Base-by-base conservation (phyloP, 2,888 invertebrate genomes). In the Vesta saturnalis region DNA sequence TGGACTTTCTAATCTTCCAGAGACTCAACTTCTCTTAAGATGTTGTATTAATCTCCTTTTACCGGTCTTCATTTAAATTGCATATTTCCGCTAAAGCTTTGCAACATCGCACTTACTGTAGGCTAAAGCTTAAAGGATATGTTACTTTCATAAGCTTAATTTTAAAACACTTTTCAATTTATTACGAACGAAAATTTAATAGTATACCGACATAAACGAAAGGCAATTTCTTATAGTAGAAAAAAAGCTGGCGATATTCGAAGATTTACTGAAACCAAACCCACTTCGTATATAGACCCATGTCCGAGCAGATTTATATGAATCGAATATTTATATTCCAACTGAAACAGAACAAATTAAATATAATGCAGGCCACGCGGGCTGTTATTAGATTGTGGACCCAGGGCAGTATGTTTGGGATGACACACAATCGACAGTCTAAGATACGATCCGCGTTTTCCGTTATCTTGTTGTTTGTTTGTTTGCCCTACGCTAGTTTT, bases 281-380 rank as follows among this genome's bases (percentile, higher is more conserved):
- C 62, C 60, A 43, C 70, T 69, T 70, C 67, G 66, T 55, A 39
- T 39, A 39, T 39, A 63, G 64, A 61, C 67, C 67, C 70, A 65
- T 69, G 71, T 70, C 76, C 75, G 72, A 72, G 72, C 74, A 78
- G 80, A 81, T 81, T 80, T 80, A 80, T 81, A 79, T 80, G 77
- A 79, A 79, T 78, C 77, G 80, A 80, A 81, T 81, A 81, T 81
- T 80, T 81, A 80, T 80, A 81, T 81, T 81, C 80, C 75, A 74
- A 72, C 70, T 72, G 76, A 75, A 77, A 77, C 77, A 73, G 78
- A 77, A 77, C 78, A 78, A 80, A 81, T 81, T 81, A 81, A 80
- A 81, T 80, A 77, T 79, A 79, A 76, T 75, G 77, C 74, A 72
- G 75, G 76, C 75, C 74, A 70, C 67, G 70, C 60, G 64, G 61